phyloP scores from a whole-genome alignment of 2,797 vertebrate genomes.

The Paramormyrops hopkinsi region DNA sequence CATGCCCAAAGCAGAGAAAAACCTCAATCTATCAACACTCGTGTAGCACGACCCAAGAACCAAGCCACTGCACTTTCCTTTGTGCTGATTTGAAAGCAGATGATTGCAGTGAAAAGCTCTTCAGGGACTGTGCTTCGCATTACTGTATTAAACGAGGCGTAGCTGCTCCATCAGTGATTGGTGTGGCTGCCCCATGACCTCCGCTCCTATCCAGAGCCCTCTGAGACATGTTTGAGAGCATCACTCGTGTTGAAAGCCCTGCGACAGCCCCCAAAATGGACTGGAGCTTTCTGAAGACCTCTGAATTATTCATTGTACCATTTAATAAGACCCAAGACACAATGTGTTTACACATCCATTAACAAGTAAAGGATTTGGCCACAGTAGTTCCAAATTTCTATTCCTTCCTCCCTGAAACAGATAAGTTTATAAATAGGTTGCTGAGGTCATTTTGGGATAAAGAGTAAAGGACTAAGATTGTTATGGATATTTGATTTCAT shows the following conservation, averaged over 20 bases:
- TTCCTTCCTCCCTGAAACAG: not conserved
- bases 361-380: conserved; percentile 3
- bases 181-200: not conserved
- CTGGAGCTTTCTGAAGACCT: not conserved
- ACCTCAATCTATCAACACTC: not conserved
- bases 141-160: not conserved
- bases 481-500: not conserved
- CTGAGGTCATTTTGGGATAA: not conserved
- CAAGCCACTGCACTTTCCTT: not conserved
- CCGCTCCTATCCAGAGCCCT: not conserved
- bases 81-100: not conserved
- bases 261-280: not conserved
- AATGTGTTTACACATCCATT: conserved; percentile 17
- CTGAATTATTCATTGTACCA: conserved; percentile 21
- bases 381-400: not conserved
- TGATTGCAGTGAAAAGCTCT: not conserved
- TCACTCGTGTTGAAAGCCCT: not conserved
- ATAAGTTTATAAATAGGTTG: not conserved
- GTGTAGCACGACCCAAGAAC: not conserved
- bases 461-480: not conserved
- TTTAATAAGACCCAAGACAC: not conserved
- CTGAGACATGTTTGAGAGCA: not conserved
- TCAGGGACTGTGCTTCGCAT: not conserved
- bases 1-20: not conserved
- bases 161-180: not conserved